Evolutionary conservation across 2,888 invertebrate species (phyloP).

Genomic region (Theodoxus fluviatilis): DNA sequence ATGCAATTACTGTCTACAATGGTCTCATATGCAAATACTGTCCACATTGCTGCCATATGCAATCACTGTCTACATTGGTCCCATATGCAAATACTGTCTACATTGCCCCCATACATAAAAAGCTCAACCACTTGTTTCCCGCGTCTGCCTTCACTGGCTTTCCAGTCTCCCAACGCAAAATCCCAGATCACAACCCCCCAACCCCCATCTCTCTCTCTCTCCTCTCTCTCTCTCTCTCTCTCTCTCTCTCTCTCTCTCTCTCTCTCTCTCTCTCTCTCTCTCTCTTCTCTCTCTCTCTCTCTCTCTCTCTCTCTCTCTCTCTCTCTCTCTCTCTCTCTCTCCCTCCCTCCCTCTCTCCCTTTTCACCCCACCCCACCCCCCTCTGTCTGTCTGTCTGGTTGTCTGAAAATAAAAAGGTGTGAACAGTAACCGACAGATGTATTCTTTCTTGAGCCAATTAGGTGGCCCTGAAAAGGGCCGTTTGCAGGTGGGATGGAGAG

Average conservation of each 20-base stretch:
- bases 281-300: constrained; percentile 25
- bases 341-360: constrained; percentile 5
- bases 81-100: neutral
- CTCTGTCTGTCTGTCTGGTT: neutral
- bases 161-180: too few relatives aligned
- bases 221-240: constrained; percentile 17
- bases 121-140: neutral
- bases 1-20: too few relatives aligned
- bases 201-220: too few relatives aligned
- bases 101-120: neutral
- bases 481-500: too few relatives aligned
- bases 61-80: neutral
- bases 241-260: constrained; percentile 16
- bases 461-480: too few relatives aligned
- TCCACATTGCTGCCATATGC: too few relatives aligned
- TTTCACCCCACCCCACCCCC: neutral
- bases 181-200: too few relatives aligned
- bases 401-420: neutral
- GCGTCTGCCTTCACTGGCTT: too few relatives aligned
- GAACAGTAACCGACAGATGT: neutral
- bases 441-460: too few relatives aligned
- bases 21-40: neutral
- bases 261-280: constrained; percentile 19
- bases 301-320: constrained; percentile 24
- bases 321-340: constrained; percentile 5